These are phyloP conservation scores for Clanis bilineata DNA, from an alignment of 2,888 invertebrate genomes.

Conservation along the genomic window DNA sequence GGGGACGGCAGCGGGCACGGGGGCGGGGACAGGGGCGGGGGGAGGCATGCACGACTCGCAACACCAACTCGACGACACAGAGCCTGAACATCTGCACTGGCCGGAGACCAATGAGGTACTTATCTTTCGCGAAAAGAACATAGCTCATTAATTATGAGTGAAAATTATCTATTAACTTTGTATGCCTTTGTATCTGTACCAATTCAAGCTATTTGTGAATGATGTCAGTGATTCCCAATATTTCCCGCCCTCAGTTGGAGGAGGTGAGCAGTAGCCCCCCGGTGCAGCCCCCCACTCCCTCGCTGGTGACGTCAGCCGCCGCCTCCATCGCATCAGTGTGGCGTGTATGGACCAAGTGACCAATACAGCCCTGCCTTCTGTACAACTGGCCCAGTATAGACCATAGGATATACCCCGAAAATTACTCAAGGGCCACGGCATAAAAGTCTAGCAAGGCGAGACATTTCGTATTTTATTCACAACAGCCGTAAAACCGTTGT, in stretches of 20 bases:
- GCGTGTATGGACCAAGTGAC: conserved; percentile 87
- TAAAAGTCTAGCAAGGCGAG: too few species aligned
- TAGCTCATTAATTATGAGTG: too few species aligned
- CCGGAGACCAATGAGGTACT: conserved; percentile 70
- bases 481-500: too few species aligned
- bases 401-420: too few species aligned
- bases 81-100: conserved; percentile 86
- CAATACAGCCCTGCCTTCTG: neutral
- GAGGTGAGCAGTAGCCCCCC: neutral
- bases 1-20: conserved; percentile 32
- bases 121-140: too few species aligned
- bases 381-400: neutral
- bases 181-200: too few species aligned
- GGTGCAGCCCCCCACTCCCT: conserved; percentile 41
- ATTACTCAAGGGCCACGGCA: too few species aligned
- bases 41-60: conserved; percentile 33
- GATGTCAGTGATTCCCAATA: too few species aligned
- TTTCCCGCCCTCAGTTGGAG: conserved; percentile 1
- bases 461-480: too few species aligned
- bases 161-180: too few species aligned
- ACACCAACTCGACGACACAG: conserved; percentile 68
- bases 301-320: conserved; percentile 91
- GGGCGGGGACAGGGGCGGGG: conserved; percentile 33
- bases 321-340: conserved; percentile 92
- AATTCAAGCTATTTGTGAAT: too few species aligned